phyloP scores from a whole-genome alignment of 2,113 vertebrate genomes.

The Cyphomyrus plagiostoma region DNA sequence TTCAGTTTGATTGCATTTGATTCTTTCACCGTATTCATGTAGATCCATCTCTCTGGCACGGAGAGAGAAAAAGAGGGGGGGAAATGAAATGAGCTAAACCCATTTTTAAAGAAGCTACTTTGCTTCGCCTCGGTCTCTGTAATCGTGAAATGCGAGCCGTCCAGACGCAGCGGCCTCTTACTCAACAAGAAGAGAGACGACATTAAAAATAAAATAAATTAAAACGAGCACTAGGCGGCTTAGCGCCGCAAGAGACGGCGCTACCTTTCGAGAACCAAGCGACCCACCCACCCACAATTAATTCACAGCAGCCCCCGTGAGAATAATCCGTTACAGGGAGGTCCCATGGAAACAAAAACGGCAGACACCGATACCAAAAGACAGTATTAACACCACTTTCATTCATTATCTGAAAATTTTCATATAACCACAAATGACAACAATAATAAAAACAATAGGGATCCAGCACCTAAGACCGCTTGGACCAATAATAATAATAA shows the following conservation, averaged over 20 bases:
- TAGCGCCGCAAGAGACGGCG: background rate
- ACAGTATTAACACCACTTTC: background rate
- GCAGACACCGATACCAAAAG: background rate
- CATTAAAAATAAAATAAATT: background rate
- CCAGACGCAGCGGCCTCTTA: background rate
- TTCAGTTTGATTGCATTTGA: slow-evolving; percentile 76
- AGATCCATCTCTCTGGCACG: slow-evolving; percentile 35
- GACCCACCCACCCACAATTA: background rate
- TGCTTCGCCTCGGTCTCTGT: background rate
- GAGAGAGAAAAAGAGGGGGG: slow-evolving; percentile 24
- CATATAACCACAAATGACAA: background rate
- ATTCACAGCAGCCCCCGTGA: background rate
- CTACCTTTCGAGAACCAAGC: background rate
- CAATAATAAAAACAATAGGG: background rate
- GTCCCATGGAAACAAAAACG: background rate
- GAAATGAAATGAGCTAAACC: slow-evolving; percentile 21
- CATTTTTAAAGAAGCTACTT: background rate
- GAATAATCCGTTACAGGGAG: background rate
- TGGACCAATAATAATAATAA: background rate
- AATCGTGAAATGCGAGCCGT: background rate
- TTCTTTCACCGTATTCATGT: slow-evolving; percentile 39
- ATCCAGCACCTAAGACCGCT: background rate
- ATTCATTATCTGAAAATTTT: background rate
- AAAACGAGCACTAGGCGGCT: background rate
- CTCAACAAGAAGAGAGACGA: background rate